Conservation (phyloP, 2,113 vertebrate genomes). For the Numida meleagris region DNA sequence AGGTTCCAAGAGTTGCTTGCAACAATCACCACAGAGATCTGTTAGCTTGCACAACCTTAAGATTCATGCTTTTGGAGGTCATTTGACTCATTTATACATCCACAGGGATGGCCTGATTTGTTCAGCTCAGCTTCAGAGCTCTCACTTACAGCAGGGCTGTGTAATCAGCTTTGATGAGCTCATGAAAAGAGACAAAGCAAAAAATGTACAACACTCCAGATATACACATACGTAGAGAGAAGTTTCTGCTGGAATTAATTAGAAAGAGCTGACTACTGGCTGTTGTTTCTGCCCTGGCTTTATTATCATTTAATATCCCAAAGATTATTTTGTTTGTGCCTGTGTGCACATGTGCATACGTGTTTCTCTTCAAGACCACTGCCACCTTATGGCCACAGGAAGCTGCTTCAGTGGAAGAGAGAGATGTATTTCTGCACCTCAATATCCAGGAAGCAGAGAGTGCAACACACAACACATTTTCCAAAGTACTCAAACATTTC, state of each 20-base stretch:
- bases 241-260: conserved; percentile 26
- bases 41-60: background rate
- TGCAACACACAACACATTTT: background rate
- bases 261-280: background rate
- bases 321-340: background rate
- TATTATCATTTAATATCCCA: background rate
- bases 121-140: conserved; percentile 36
- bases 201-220: background rate
- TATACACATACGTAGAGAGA: background rate
- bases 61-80: conserved; percentile 39
- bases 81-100: conserved; percentile 36
- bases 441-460: background rate
- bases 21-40: conserved; percentile 14
- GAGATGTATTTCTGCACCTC: background rate
- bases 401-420: background rate
- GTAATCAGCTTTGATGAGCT: conserved; percentile 36
- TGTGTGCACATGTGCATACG: background rate
- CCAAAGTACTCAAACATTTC: background rate
- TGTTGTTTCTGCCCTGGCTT: background rate
- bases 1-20: background rate
- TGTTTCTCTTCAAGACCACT: conserved; percentile 1
- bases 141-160: background rate
- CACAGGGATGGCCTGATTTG: conserved; percentile 50
- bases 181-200: conserved; percentile 26
- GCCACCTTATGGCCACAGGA: conserved; percentile 29